phyloP scores from a whole-genome alignment of 2,113 vertebrate genomes.

The Mirounga angustirostris region DNA sequence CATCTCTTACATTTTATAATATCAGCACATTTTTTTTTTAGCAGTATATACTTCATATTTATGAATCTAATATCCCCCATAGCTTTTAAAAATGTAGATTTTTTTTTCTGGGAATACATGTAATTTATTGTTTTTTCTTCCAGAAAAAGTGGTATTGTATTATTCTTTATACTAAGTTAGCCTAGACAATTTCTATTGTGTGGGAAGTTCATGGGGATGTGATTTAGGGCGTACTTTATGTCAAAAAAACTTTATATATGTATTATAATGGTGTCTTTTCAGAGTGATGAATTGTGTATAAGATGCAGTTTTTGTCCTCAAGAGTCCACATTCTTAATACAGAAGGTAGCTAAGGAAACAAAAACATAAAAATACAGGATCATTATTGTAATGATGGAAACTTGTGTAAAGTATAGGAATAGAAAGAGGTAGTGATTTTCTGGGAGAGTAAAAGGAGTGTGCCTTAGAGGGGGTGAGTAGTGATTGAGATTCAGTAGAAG shows the following conservation, averaged over 20 bases:
- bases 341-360: constrained; percentile 48
- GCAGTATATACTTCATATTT: not conserved
- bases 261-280: constrained; percentile 34
- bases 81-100: not conserved
- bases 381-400: constrained; percentile 51
- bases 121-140: constrained; percentile 38
- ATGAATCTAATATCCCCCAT: not conserved
- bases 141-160: constrained; percentile 28
- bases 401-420: constrained; percentile 30
- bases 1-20: constrained; percentile 18
- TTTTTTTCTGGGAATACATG: not conserved
- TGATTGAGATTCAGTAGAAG: constrained; percentile 29
- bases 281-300: constrained; percentile 33
- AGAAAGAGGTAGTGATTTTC: constrained; percentile 51
- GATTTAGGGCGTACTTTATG: constrained; percentile 56
- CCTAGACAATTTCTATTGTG: constrained; percentile 7
- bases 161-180: constrained; percentile 38
- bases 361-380: constrained; percentile 16
- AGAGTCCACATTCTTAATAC: not conserved
- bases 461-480: not conserved
- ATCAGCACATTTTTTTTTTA: constrained; percentile 11
- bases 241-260: not conserved
- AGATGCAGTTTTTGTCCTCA: constrained; percentile 34
- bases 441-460: constrained; percentile 3
- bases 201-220: constrained; percentile 6